Evolutionary conservation across 2,113 vertebrate genomes (phyloP).

Genomic region (Ibidorhyncha struthersii): DNA sequence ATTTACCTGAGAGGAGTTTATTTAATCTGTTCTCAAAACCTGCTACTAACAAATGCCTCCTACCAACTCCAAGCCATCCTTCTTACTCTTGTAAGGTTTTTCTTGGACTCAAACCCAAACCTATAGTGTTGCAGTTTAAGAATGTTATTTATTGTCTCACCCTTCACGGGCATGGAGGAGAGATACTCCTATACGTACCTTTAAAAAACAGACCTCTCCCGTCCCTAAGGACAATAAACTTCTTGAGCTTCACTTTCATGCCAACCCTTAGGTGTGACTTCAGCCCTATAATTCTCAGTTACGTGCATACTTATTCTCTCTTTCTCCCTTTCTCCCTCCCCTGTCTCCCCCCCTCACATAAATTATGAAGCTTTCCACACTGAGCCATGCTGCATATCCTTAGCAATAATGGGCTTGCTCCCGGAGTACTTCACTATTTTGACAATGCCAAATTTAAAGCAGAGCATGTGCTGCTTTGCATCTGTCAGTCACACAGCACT

Average conservation of each 20-base stretch:
- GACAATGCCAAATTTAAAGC: neutral
- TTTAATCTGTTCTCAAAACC: neutral
- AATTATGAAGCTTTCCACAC: neutral
- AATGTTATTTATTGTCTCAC: neutral
- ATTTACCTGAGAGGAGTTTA: neutral
- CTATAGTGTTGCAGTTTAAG: neutral
- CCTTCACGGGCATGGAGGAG: neutral
- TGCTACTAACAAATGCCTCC: neutral
- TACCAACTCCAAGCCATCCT: neutral
- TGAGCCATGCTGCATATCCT: neutral
- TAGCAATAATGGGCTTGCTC: neutral
- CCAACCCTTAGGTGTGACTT: neutral
- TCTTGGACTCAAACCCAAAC: neutral
- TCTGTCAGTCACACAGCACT: neutral
- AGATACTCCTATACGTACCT: neutral
- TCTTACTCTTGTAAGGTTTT: neutral
- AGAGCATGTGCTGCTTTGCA: neutral
- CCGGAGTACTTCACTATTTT: neutral
- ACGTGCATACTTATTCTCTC: neutral
- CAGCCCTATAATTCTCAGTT: neutral
- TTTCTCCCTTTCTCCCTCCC: neutral
- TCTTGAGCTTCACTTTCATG: neutral
- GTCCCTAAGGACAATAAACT: neutral
- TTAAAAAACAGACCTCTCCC: neutral
- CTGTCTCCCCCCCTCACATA: neutral